Conservation (phyloP, 2,888 invertebrate genomes). For the Anodontia alba region DNA sequence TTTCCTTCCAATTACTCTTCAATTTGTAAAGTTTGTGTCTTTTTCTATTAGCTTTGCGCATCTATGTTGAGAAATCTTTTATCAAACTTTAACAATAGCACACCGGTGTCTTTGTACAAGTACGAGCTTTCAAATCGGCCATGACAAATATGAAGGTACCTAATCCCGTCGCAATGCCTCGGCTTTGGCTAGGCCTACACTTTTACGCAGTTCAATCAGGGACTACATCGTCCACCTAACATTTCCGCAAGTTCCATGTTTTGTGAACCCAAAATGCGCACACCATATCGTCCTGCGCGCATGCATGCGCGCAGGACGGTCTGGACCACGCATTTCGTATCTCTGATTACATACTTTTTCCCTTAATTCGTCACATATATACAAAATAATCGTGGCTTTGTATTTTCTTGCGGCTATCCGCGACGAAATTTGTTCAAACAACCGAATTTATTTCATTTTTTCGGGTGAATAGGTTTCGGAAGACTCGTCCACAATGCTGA, state of each 20-base stretch:
- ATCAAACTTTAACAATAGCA: neutral
- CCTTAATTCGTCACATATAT: neutral
- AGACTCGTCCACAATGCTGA: neutral
- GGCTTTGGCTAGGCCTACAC: too few species aligned
- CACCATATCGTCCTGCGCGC: too few species aligned
- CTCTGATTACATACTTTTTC: too few species aligned
- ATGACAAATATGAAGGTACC: too few species aligned
- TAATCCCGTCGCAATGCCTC: too few species aligned
- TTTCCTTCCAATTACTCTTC: constrained; percentile 42
- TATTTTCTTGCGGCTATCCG: neutral
- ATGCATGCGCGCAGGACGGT: too few species aligned
- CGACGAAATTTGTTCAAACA: constrained; percentile 10
- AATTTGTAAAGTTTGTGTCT: constrained; percentile 48
- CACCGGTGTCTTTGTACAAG: constrained; percentile 8
- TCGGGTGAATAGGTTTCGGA: neutral
- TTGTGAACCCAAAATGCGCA: too few species aligned
- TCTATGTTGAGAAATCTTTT: constrained; percentile 11
- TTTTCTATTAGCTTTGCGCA: constrained; percentile 42
- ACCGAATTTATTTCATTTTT: constrained; percentile 8
- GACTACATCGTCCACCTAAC: too few species aligned
- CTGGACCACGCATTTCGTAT: too few species aligned
- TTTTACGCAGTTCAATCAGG: too few species aligned
- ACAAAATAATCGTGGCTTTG: constrained; percentile 10
- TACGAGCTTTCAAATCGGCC: neutral
- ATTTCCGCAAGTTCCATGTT: too few species aligned